A percentile compares a stretch with the other conserved stretches of the same genome.
Evolutionary conservation across 2,888 invertebrate genomes (phyloP).

Genomic region (Gymnoscelis rufifasciata): DNA sequence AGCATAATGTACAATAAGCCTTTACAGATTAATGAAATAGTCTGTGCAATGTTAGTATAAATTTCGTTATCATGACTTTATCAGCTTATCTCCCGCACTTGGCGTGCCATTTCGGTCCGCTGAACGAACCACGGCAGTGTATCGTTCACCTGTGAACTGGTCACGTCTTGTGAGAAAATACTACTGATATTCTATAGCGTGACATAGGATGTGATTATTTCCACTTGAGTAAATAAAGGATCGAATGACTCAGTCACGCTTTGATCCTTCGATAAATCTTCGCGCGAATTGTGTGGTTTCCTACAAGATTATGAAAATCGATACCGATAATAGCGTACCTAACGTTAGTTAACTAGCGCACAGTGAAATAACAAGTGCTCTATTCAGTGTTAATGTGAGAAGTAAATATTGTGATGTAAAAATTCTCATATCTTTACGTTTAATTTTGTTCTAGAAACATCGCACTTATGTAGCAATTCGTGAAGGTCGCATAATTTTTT

Average conservation of each 20-base stretch:
- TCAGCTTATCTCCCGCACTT: constrained; percentile 71
- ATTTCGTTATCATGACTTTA: constrained; percentile 67
- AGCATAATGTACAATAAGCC: constrained; percentile 13
- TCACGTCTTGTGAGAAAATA: constrained; percentile 42
- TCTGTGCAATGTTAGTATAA: constrained; percentile 51
- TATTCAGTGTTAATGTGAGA: constrained; percentile 15
- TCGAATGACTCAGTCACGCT: constrained; percentile 38
- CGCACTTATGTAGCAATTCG: constrained; percentile 38
- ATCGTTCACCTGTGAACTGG: constrained; percentile 50
- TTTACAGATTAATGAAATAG: constrained; percentile 32
- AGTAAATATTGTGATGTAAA: constrained; percentile 32
- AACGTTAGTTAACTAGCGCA: constrained; percentile 24
- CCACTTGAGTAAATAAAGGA: constrained; percentile 31
- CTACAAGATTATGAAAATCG: constrained; percentile 27
- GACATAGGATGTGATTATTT: constrained; percentile 27
- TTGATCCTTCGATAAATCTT: constrained; percentile 26
- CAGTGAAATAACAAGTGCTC: constrained; percentile 30
- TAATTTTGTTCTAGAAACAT: constrained; percentile 43
- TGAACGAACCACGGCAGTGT: constrained; percentile 56
- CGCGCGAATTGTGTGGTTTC: constrained; percentile 31
- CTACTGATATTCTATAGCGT: constrained; percentile 29
- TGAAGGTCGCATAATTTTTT: constrained; percentile 69
- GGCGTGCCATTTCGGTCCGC: constrained; percentile 64
- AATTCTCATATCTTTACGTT: constrained; percentile 27
- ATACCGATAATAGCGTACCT: constrained; percentile 13